A percentile compares a stretch with the other conserved stretches of the same genome.
phyloP scores from a whole-genome alignment of 2,888 invertebrate genomes.

The Agrochola circellaris region DNA sequence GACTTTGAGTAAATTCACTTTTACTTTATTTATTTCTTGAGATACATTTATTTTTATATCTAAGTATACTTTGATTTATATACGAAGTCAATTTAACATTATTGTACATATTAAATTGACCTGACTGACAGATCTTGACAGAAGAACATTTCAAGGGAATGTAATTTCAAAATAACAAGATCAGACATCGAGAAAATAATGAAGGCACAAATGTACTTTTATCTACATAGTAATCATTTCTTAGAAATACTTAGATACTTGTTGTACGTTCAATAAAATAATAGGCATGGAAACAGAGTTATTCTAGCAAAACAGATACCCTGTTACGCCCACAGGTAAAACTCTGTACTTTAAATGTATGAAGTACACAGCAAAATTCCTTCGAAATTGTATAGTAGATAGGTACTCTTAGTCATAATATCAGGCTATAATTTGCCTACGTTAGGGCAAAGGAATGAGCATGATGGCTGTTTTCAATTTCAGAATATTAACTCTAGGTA shows the following conservation, averaged over 20 bases:
- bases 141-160: constrained; percentile 16
- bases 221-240: constrained; percentile 4
- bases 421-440: not conserved
- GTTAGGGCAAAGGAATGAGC: not conserved
- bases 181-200: not conserved
- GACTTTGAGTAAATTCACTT: constrained; percentile 44
- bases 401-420: not conserved
- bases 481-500: not conserved
- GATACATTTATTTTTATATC: constrained; percentile 23
- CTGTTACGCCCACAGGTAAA: not conserved
- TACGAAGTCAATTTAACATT: not conserved
- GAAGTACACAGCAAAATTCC: not conserved
- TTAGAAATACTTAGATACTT: constrained; percentile 11
- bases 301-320: not conserved
- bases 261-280: not conserved
- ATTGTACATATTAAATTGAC: constrained; percentile 19
- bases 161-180: constrained; percentile 30
- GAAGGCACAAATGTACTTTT: not conserved
- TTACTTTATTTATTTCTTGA: constrained; percentile 32
- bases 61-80: constrained; percentile 11
- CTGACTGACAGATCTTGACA: not conserved
- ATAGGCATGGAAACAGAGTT: not conserved
- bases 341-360: not conserved
- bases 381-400: not conserved
- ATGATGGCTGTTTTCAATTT: not conserved